phyloP scores from a whole-genome alignment of 2,888 invertebrate genomes.

The Macrostomum cliftonense region DNA sequence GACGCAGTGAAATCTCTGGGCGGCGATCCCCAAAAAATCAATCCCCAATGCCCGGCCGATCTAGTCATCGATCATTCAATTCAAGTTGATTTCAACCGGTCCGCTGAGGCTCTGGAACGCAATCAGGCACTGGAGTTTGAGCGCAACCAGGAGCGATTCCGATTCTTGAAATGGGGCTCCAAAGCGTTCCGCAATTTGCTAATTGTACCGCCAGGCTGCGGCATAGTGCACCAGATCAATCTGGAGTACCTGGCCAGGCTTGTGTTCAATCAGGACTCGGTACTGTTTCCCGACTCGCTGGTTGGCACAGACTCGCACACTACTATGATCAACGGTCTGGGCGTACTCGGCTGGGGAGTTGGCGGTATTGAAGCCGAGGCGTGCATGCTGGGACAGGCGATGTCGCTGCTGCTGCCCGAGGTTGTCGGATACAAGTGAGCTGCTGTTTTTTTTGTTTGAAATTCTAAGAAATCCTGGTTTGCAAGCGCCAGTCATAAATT shows the following conservation, averaged over 20 bases:
- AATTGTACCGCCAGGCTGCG: slow-evolving; percentile 91
- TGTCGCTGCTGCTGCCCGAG: slow-evolving; percentile 82
- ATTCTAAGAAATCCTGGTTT: too few species aligned
- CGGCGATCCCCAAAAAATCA: slow-evolving; percentile 75
- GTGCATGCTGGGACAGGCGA: slow-evolving; percentile 90
- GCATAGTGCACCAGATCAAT: slow-evolving; percentile 95
- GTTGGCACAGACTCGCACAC: slow-evolving; percentile 97
- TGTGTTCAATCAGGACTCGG: slow-evolving; percentile 48
- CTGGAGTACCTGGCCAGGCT: slow-evolving; percentile 77
- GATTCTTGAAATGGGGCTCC: slow-evolving; percentile 95
- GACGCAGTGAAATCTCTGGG: slow-evolving; percentile 70
- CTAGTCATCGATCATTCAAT: slow-evolving; percentile 94
- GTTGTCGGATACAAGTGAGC: slow-evolving; percentile 68
- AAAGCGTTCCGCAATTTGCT: slow-evolving; percentile 82
- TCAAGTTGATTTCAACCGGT: slow-evolving; percentile 64
- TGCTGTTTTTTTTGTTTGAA: too few species aligned
- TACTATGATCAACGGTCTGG: slow-evolving; percentile 92
- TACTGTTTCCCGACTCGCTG: slow-evolving; percentile 67
- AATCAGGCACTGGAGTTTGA: slow-evolving; percentile 87
- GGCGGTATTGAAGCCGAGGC: slow-evolving; percentile 89
- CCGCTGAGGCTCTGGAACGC: slow-evolving; percentile 62
- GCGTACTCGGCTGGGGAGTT: slow-evolving; percentile 39
- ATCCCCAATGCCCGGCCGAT: slow-evolving; percentile 89
- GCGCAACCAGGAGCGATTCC: slow-evolving; percentile 80
- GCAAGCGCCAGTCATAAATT: too few species aligned